phyloP scores from a whole-genome alignment of 1,140 invertebrate species.

The Reticulitermes speratus region DNA sequence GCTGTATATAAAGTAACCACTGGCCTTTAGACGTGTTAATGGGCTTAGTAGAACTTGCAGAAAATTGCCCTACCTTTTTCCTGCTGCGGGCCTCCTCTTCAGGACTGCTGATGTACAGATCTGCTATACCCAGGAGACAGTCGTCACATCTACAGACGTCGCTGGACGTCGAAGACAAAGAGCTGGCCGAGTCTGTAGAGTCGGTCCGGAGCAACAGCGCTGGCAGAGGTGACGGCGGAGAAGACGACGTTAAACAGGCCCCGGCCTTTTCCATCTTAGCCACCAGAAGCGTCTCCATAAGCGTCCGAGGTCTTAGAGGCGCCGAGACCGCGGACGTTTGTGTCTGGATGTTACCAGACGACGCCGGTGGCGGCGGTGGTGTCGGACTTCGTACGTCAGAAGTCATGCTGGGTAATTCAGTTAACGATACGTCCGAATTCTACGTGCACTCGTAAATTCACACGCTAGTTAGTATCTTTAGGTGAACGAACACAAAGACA shows the following conservation, averaged over 20 bases:
- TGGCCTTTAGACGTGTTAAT: no score
- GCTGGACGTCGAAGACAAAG: constrained; percentile 62
- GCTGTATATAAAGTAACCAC: no score
- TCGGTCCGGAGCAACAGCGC: constrained; percentile 63
- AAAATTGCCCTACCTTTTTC: constrained; percentile 18
- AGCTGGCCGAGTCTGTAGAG: constrained; percentile 74
- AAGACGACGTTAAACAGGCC: constrained; percentile 35
- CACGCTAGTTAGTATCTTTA: no score
- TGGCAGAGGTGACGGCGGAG: constrained; percentile 40
- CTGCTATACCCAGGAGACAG: constrained; percentile 76
- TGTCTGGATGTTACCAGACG: constrained; percentile 43
- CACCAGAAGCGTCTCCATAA: constrained; percentile 74
- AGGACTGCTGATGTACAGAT: constrained; percentile 60
- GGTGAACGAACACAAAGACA: no score
- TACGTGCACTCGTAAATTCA: no score
- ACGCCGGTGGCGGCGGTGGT: constrained; percentile 42
- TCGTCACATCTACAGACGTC: constrained; percentile 81
- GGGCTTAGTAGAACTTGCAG: no score
- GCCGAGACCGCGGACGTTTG: constrained; percentile 7
- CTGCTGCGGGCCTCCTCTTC: constrained; percentile 42
- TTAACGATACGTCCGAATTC: no score
- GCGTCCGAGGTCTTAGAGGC: constrained; percentile 53
- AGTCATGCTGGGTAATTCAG: neutral
- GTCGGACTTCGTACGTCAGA: constrained; percentile 44
- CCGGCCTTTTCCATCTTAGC: constrained; percentile 67